Base-by-base conservation (phyloP, 2,113 vertebrate species). In the Scomber colias region DNA sequence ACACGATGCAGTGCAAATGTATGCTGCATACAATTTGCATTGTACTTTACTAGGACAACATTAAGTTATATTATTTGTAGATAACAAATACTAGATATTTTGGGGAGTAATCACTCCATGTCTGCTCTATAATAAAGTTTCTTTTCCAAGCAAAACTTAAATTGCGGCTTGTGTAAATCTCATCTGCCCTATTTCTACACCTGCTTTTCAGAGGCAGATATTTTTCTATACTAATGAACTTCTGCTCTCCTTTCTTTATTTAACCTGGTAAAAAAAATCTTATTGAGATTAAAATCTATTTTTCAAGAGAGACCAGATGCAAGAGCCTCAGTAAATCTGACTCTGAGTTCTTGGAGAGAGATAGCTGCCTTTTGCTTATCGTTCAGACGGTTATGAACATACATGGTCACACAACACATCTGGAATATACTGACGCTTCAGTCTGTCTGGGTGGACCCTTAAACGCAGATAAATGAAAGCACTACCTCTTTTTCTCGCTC, bases 401-500 rank as follows among this genome's bases (percentile, higher is more conserved):
- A 40, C 35, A 8, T 35, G 31, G 6, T 35, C 31, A 35, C 6
- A 35, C 35, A 35, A 35, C 35, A 35, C 35, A 35, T 48, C 50
- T 45, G 4, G 72, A 35, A 21, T 45, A 66, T 11, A 55, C 27
- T 12, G 45, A 62, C 6, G n/a, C 9, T 30, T 62, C 21, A 16
- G 53, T 31, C 21, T 70, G 54, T 53, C 62, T 5, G 8, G n/a
- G 1, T 51, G 51, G 53, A 17, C 3, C 55, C 40, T 62, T 40
- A 1, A 2, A 2, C 3, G 14, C 13, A 67, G 60, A 21, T 24
- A 24, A 53, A 10, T 4, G 8, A 24, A 10, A 60, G 45, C 2
- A 24, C 35, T 96, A 99, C 98, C 98, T 99, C 98, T 90, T 98
- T 99, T 92, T 99, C 98, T 64, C 96, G 96, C 84, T 99, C 97